These are phyloP conservation scores for Uloborus diversus DNA, from an alignment of 1,140 invertebrate genomes.

Conservation along the genomic window DNA sequence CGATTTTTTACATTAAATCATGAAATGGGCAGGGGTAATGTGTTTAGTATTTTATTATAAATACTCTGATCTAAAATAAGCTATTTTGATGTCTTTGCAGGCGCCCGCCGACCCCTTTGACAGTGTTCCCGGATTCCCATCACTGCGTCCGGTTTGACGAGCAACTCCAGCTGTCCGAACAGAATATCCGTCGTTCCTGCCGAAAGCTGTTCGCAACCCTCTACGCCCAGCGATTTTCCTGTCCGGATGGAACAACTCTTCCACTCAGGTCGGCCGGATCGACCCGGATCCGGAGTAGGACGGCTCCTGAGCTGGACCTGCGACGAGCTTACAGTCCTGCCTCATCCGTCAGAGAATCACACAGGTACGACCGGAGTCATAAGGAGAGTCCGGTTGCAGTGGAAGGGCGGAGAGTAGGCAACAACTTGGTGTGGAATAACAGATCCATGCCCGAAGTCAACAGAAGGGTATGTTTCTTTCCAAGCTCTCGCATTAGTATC, in stretches of 20 bases:
- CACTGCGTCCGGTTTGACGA: slow-evolving; percentile 55
- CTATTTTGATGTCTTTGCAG: no score
- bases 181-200: slow-evolving; percentile 52
- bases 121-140: slow-evolving; percentile 44
- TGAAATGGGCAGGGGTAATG: no score
- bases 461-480: slow-evolving; percentile 9
- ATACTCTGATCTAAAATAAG: no score
- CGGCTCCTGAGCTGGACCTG: slow-evolving; percentile 33
- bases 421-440: not conserved
- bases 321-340: slow-evolving; percentile 10
- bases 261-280: not conserved
- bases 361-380: not conserved
- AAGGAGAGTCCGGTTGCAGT: not conserved
- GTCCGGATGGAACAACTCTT: not conserved
- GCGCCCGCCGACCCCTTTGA: slow-evolving; percentile 35
- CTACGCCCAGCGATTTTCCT: slow-evolving; percentile 38
- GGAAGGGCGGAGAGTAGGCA: not conserved
- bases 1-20: no score
- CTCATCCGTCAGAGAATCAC: not conserved
- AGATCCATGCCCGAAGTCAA: slow-evolving; percentile 14
- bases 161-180: slow-evolving; percentile 51
- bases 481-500: no score
- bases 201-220: slow-evolving; percentile 53
- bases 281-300: slow-evolving; percentile 4
- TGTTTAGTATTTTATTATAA: no score